Base-by-base conservation (phyloP, 2,113 vertebrate genomes). In the Uria lomvia region DNA sequence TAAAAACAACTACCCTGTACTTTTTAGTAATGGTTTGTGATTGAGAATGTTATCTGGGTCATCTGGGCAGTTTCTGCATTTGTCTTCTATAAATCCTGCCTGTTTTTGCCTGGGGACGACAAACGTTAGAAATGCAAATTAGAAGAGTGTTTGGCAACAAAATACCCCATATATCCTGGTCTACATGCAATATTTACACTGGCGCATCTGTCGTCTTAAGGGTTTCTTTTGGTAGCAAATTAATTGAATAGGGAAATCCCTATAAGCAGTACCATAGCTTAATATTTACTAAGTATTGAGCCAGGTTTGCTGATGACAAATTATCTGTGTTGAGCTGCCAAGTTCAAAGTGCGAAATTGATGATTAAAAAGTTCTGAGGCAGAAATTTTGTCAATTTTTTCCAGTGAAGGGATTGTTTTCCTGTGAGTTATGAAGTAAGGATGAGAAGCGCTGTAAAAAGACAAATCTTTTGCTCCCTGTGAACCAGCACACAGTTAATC, bases 141-240 rank as follows among this genome's bases (percentile, higher is more conserved):
- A 50, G 63, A 4, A 8, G 40, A 45, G 3, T 1, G 18, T 78
- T 78, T 59, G 74, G 47, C 53, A 81, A 27, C 59, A 15, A 34
- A 79, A 40, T 38, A 4, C 13, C 19, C 7, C 3, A 3, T 11
- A 8, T 10, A 6, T 8, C 8, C 23, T 20, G 43, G 27, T 36
- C 6, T 20, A 0, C 15, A 1, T 11, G 30, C 32, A 34, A 0
- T 9, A 4, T 60, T 87, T 49, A 2, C 50, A 20, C 20, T 21
- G 43, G 2, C 9, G 1, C 23, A 2, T 36, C 73, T 80, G 56
- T 19, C 40, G 0, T 32, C 53, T 19, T 18, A 4, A 9, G 38
- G 47, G 55, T 15, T 16, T 11, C 66, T 52, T 68, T 45, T 14
- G 50, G 55, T 7, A 62, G 32, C 72, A 90, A 11, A 53, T 50